Evolutionary conservation across 2,888 invertebrate species (phyloP).

Genomic region (Clitarchus hookeri): DNA sequence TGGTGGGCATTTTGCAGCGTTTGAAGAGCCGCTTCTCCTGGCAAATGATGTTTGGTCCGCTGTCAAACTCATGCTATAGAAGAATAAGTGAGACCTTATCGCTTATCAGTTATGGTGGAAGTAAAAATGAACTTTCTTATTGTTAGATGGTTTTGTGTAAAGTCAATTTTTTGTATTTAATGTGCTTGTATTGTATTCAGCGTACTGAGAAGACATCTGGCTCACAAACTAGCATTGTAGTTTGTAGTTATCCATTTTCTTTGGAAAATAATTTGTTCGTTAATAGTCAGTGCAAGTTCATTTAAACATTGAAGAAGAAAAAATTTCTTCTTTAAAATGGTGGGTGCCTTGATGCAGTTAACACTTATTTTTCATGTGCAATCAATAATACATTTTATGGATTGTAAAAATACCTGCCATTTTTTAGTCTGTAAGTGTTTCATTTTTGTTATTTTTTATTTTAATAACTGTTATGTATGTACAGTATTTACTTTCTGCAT

Average conservation of each 20-base stretch:
- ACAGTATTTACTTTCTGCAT: no score
- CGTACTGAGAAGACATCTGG: not conserved
- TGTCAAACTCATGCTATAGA: constrained; percentile 29
- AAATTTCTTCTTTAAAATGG: not conserved
- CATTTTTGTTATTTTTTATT: no score
- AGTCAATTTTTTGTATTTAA: not conserved
- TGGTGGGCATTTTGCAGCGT: constrained; percentile 87
- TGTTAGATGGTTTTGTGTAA: not conserved
- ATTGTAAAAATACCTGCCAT: no score
- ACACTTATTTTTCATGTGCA: not conserved
- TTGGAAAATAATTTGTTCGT: no score
- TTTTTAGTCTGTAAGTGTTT: no score
- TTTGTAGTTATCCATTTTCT: not conserved
- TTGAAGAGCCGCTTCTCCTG: constrained; percentile 74
- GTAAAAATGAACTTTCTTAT: not conserved
- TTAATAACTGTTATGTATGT: no score
- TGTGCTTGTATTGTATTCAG: not conserved
- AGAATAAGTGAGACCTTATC: not conserved
- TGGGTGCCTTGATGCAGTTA: not conserved
- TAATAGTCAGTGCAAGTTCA: not conserved
- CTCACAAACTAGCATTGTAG: not conserved
- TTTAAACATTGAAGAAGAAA: not conserved
- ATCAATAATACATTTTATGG: not conserved
- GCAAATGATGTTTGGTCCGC: constrained; percentile 67
- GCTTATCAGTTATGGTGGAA: not conserved